Conservation (phyloP, 1,140 invertebrate species). For the Harpegnathos saltator region DNA sequence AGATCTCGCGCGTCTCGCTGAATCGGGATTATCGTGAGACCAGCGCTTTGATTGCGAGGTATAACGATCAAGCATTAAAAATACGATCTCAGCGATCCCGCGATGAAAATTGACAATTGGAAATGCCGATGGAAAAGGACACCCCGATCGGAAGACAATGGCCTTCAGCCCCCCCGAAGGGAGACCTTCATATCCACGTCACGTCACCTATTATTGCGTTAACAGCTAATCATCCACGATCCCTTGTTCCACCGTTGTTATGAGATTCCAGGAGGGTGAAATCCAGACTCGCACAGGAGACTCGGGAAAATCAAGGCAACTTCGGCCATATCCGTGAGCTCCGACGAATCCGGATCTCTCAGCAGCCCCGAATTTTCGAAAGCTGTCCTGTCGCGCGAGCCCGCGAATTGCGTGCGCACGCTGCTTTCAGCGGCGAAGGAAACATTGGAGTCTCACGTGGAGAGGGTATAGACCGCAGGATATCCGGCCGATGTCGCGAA, state of each 20-base stretch:
- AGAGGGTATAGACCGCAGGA: too few relatives aligned
- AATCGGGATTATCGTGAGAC: too few relatives aligned
- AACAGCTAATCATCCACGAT: conserved; percentile 76
- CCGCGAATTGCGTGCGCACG: neutral
- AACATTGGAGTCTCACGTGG: too few relatives aligned
- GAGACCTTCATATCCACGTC: conserved; percentile 66
- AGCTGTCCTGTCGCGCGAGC: neutral
- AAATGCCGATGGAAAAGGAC: conserved; percentile 53
- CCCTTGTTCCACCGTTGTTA: conserved; percentile 59
- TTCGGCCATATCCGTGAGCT: conserved; percentile 1
- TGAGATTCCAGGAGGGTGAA: conserved; percentile 37
- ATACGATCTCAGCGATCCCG: conserved; percentile 11
- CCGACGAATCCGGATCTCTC: neutral
- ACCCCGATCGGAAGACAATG: conserved; percentile 68
- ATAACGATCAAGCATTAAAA: conserved; percentile 16
- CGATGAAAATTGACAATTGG: conserved; percentile 54
- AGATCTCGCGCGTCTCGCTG: too few relatives aligned
- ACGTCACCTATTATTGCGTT: conserved; percentile 75
- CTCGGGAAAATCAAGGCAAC: conserved; percentile 29
- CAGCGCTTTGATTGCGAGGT: neutral
- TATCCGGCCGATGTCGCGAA: neutral
- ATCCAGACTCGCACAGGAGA: neutral
- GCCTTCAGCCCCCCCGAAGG: conserved; percentile 40
- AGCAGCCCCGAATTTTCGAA: neutral
- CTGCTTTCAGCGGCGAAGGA: neutral